These are phyloP conservation scores for Hoplodrina blanda DNA, from an alignment of 2,888 invertebrate genomes.

Conservation along the genomic window DNA sequence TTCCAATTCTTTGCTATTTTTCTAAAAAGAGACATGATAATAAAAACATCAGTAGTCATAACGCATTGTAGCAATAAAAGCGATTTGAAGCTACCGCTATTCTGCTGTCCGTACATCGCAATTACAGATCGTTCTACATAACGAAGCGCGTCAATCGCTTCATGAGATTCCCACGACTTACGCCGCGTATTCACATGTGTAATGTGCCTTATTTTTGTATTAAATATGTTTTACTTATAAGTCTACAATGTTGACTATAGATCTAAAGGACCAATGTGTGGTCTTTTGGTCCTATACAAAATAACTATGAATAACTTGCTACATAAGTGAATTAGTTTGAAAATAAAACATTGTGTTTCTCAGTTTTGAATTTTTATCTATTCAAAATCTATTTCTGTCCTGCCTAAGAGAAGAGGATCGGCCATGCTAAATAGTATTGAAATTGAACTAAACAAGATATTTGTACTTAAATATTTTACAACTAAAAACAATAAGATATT, in stretches of 20 bases:
- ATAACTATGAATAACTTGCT: not conserved
- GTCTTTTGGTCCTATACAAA: not conserved
- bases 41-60: conserved; percentile 56
- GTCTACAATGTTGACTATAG: not conserved
- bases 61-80: conserved; percentile 50
- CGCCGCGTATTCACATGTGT: conserved; percentile 33
- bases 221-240: conserved; percentile 13
- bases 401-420: not conserved
- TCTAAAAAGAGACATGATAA: conserved; percentile 34
- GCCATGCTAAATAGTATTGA: conserved; percentile 9
- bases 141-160: conserved; percentile 77
- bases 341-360: not conserved
- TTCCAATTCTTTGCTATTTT: conserved; percentile 7
- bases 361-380: not conserved
- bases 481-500: conserved; percentile 30
- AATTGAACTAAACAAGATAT: conserved; percentile 16
- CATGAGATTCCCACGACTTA: conserved; percentile 76
- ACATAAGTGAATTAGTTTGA: not conserved
- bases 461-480: conserved; percentile 5
- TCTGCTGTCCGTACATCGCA: conserved; percentile 70
- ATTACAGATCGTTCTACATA: conserved; percentile 78
- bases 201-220: conserved; percentile 39
- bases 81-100: conserved; percentile 57
- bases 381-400: not conserved
- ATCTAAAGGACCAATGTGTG: not conserved